Evolutionary conservation across 2,888 invertebrate genomes (phyloP).

Genomic region (Dorcus parallelipipedus): DNA sequence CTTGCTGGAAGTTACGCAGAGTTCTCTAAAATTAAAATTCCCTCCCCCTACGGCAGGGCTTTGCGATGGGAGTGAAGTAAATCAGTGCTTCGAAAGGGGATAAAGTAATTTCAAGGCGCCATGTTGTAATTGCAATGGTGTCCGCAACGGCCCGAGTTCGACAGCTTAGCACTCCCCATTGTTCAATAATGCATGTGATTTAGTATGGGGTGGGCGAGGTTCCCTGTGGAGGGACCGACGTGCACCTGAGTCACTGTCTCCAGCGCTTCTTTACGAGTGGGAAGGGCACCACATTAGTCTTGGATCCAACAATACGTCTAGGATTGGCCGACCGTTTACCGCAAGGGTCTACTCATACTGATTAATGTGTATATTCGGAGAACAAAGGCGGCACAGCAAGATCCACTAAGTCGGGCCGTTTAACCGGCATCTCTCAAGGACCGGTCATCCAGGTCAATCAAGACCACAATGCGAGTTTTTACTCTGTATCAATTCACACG

Average conservation of each 20-base stretch:
- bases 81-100: slow-evolving; percentile 20
- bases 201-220: slow-evolving; percentile 39
- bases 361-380: slow-evolving; percentile 37
- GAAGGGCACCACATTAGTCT: slow-evolving; percentile 40
- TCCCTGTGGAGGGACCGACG: slow-evolving; percentile 28
- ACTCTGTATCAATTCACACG: background rate
- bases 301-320: slow-evolving; percentile 37
- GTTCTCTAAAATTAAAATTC: slow-evolving; percentile 37
- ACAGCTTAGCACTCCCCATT: slow-evolving; percentile 37
- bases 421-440: slow-evolving; percentile 11
- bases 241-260: slow-evolving; percentile 38
- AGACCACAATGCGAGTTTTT: background rate
- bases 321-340: slow-evolving; percentile 31
- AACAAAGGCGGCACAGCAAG: slow-evolving; percentile 25
- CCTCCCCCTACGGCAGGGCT: slow-evolving; percentile 33
- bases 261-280: slow-evolving; percentile 36
- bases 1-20: slow-evolving; percentile 19
- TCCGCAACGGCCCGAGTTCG: slow-evolving; percentile 33
- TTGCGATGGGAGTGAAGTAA: slow-evolving; percentile 28
- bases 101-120: slow-evolving; percentile 35
- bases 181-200: slow-evolving; percentile 47
- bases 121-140: slow-evolving; percentile 41
- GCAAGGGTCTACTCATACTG: slow-evolving; percentile 32
- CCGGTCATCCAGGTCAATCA: slow-evolving; percentile 8
- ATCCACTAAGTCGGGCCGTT: slow-evolving; percentile 4